These are phyloP conservation scores for Spinus pinus DNA, from an alignment of 2,797 vertebrate genomes.

Conservation along the genomic window DNA sequence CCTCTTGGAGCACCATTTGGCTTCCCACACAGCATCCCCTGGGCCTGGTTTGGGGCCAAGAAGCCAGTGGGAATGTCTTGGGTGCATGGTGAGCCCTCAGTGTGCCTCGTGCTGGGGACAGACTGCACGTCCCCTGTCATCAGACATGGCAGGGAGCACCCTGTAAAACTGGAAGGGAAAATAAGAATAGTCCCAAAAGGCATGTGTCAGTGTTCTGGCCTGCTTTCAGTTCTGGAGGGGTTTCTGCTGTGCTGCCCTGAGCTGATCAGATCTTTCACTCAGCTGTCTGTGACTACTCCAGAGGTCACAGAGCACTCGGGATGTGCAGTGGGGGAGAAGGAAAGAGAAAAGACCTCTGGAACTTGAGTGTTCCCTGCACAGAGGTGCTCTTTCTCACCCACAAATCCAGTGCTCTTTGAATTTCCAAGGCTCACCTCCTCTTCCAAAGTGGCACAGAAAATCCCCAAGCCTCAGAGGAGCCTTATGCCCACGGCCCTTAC, in stretches of 20 bases:
- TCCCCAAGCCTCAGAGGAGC: background rate
- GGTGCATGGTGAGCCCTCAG: rapidly evolving
- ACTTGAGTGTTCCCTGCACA: background rate
- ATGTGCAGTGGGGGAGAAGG: background rate
- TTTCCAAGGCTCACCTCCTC: background rate
- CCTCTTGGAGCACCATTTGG: background rate
- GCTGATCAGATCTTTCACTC: background rate
- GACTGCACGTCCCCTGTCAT: rapidly evolving
- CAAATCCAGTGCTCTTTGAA: background rate
- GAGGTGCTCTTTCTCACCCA: background rate
- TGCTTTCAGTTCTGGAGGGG: background rate
- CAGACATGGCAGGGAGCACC: background rate
- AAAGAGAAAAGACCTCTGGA: background rate
- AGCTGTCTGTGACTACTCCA: rapidly evolving
- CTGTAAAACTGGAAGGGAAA: background rate
- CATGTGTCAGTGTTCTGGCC: background rate
- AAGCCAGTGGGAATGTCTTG: background rate
- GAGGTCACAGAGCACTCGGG: background rate
- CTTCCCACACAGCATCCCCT: background rate
- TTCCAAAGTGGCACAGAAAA: background rate
- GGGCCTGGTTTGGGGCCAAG: background rate
- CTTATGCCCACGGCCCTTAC: background rate
- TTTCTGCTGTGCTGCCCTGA: background rate
- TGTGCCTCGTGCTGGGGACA: background rate
- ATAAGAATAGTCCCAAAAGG: background rate